Percentiles rank a stretch among this genome's conserved stretches.
phyloP scores from a whole-genome alignment of 2,888 invertebrate species.

The Rhorus exstirpatorius region DNA sequence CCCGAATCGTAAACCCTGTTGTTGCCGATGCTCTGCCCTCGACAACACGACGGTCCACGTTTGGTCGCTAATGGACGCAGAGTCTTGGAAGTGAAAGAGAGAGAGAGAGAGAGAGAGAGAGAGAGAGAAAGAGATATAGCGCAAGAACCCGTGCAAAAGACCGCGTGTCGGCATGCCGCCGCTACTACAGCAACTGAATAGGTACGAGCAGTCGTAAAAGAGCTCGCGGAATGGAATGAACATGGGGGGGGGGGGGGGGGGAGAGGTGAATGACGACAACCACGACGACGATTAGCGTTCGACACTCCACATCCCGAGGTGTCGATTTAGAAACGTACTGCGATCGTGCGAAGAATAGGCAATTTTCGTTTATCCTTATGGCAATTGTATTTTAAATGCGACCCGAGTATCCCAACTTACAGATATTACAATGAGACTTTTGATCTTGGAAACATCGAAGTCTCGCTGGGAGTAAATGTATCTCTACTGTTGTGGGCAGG shows the following conservation, averaged over 20 bases:
- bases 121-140: constrained; percentile 32
- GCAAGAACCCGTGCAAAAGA: constrained; percentile 70
- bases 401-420: constrained; percentile 8
- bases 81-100: no score
- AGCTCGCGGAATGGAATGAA: constrained; percentile 26
- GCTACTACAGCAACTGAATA: constrained; percentile 23
- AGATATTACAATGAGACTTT: constrained; percentile 10
- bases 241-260: constrained; percentile 38
- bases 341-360: constrained; percentile 71
- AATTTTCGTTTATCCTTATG: constrained; percentile 26
- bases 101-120: constrained; percentile 25
- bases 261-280: constrained; percentile 45
- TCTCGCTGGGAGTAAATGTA: background rate
- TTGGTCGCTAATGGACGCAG: constrained; percentile 73
- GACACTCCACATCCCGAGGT: constrained; percentile 72
- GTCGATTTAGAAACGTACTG: constrained; percentile 76
- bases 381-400: constrained; percentile 14
- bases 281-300: constrained; percentile 74
- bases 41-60: constrained; percentile 50
- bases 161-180: constrained; percentile 76
- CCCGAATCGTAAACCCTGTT: constrained; percentile 77
- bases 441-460: constrained; percentile 2
- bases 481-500: background rate
- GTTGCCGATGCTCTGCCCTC: constrained; percentile 44
- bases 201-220: constrained; percentile 25